Percentiles rank a stretch among this genome's conserved stretches.
Conservation (phyloP, 2,888 invertebrate species). For the Pecten maximus region DNA sequence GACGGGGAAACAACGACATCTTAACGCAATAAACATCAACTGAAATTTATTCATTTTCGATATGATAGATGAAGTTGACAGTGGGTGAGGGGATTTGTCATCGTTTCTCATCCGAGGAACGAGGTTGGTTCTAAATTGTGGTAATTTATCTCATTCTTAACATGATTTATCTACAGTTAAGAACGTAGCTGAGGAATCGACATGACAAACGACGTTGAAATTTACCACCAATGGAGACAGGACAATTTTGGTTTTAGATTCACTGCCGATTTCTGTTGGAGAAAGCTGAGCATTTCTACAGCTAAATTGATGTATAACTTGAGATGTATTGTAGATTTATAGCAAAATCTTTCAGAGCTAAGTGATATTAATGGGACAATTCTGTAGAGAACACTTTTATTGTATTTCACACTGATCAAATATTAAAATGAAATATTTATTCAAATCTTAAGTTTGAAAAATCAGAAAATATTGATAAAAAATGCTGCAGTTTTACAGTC, state of each 20-base stretch:
- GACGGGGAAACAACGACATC: background rate
- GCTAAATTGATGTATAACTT: background rate
- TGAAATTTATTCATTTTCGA: slow-evolving; percentile 5
- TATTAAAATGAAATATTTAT: slow-evolving; percentile 20
- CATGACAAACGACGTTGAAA: slow-evolving; percentile 16
- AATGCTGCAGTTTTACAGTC: too few species aligned
- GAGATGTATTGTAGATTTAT: background rate
- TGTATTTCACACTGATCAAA: slow-evolving; percentile 19
- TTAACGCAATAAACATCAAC: background rate
- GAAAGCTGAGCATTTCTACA: slow-evolving; percentile 2
- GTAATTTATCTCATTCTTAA: background rate
- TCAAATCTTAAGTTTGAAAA: background rate
- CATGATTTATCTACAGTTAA: background rate
- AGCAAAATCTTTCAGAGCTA: background rate
- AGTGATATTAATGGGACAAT: background rate
- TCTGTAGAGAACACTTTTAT: background rate
- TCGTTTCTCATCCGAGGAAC: slow-evolving; percentile 1
- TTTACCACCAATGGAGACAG: background rate
- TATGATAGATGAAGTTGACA: slow-evolving; percentile 6
- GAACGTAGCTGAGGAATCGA: background rate
- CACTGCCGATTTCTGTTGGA: background rate
- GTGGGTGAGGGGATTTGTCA: background rate
- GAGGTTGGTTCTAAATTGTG: background rate
- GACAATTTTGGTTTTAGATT: slow-evolving; percentile 31
- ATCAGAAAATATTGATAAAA: background rate